Conservation (phyloP, 2,113 vertebrate species). For the Poecile atricapillus region DNA sequence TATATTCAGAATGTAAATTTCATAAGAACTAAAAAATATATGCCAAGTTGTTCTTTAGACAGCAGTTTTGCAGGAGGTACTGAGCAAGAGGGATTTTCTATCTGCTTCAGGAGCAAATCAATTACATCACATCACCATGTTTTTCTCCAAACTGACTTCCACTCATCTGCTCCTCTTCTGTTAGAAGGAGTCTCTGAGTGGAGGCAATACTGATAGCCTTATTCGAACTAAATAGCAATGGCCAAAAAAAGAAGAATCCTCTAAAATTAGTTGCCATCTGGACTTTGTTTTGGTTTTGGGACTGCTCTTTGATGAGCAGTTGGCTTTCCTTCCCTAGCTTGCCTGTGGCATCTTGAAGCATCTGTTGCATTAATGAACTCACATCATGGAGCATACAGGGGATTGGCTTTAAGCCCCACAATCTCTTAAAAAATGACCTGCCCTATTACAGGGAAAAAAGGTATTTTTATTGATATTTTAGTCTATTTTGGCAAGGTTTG, state of each 20-base stretch:
- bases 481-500: neutral
- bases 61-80: neutral
- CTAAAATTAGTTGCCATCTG: neutral
- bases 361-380: neutral
- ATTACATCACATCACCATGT: neutral
- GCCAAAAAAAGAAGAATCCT: neutral
- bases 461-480: neutral
- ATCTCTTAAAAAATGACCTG: neutral
- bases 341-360: neutral
- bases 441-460: neutral
- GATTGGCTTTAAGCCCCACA: neutral
- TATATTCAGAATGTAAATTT: neutral
- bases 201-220: neutral
- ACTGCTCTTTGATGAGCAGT: neutral
- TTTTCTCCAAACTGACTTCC: neutral
- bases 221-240: neutral
- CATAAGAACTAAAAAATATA: neutral
- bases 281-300: neutral
- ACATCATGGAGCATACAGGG: neutral
- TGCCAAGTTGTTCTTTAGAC: neutral
- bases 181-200: neutral
- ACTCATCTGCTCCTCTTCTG: neutral
- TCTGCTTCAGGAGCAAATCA: neutral
- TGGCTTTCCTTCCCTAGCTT: neutral
- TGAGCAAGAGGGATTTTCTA: neutral